A percentile compares a stretch with the other conserved stretches of the same genome.
Evolutionary conservation across 2,888 invertebrate genomes (phyloP).

Genomic region (Mayetiola destructor): DNA sequence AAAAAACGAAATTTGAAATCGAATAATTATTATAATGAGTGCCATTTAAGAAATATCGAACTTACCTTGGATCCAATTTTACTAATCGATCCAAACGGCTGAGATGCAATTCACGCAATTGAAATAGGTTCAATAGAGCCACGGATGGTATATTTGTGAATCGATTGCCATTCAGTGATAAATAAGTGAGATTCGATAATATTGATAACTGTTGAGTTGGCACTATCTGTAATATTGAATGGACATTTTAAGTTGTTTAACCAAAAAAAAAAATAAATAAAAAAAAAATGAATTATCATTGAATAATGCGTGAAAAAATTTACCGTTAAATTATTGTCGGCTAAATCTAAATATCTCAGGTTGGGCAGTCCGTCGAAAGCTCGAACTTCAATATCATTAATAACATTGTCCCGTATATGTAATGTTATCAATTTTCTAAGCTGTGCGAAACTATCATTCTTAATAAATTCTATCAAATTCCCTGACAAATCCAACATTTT

Average conservation of each 20-base stretch:
- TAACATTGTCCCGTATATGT: conserved; percentile 60
- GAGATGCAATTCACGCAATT: conserved; percentile 58
- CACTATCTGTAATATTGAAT: conserved; percentile 36
- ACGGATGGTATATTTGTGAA: conserved; percentile 56
- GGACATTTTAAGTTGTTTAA: neutral
- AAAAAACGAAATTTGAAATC: neutral
- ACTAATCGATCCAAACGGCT: conserved; percentile 51
- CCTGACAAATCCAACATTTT: conserved; percentile 60
- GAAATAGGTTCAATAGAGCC: conserved; percentile 71
- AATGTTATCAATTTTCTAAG: conserved; percentile 55
- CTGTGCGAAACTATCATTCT: conserved; percentile 55
- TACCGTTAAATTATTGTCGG: conserved; percentile 66
- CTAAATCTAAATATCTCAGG: conserved; percentile 57
- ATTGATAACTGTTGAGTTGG: conserved; percentile 64
- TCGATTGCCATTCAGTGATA: conserved; percentile 67
- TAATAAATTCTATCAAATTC: conserved; percentile 61
- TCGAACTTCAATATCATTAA: conserved; percentile 52
- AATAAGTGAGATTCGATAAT: conserved; percentile 57
- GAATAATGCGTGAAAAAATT: conserved; percentile 23
- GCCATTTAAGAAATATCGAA: neutral
- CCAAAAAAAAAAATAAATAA: neutral
- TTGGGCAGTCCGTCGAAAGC: conserved; percentile 61
- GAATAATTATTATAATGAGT: too few species aligned
- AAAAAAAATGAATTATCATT: neutral
- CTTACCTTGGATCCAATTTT: conserved; percentile 49